phyloP scores from a whole-genome alignment of 2,797 vertebrate species.

The Buceros bicornis region DNA sequence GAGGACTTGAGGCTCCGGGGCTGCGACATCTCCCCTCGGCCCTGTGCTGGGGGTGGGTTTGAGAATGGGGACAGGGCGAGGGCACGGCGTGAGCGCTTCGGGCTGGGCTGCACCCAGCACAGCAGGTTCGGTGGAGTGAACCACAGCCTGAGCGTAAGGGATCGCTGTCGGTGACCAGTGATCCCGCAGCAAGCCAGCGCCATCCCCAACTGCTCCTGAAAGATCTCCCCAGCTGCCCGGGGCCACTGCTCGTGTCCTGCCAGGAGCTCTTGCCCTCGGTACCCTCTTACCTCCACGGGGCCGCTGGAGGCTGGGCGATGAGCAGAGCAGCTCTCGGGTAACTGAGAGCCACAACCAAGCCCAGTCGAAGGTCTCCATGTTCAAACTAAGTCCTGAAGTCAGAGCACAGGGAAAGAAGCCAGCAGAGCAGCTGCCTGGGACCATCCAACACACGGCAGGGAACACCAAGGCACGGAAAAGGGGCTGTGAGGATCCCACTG shows the following conservation, averaged over 20 bases:
- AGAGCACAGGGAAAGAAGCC: not conserved
- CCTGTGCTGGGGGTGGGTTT: not conserved
- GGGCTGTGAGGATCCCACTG: fast-evolving
- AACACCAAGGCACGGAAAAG: not conserved
- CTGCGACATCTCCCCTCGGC: not conserved
- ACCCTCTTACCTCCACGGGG: fast-evolving
- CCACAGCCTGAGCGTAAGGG: not conserved
- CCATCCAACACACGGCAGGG: not conserved
- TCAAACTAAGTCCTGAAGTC: not conserved
- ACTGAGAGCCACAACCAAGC: not conserved
- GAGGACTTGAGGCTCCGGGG: too few species aligned
- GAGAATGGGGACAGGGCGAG: not conserved
- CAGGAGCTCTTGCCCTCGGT: not conserved
- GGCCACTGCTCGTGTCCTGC: fast-evolving
- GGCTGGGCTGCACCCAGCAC: not conserved
- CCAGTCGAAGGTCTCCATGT: not conserved
- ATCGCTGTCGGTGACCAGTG: not conserved
- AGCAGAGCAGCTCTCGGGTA: not conserved
- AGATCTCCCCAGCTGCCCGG: too few species aligned
- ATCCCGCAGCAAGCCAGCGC: not conserved
- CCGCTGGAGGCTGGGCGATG: not conserved
- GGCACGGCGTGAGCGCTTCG: not conserved
- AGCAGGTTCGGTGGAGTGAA: not conserved
- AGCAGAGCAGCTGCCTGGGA: not conserved
- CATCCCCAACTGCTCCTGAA: fast-evolving